Percentiles rank a stretch among this genome's conserved stretches.
Conservation (phyloP, 2,888 invertebrate species). For the Drosophila merina region DNA sequence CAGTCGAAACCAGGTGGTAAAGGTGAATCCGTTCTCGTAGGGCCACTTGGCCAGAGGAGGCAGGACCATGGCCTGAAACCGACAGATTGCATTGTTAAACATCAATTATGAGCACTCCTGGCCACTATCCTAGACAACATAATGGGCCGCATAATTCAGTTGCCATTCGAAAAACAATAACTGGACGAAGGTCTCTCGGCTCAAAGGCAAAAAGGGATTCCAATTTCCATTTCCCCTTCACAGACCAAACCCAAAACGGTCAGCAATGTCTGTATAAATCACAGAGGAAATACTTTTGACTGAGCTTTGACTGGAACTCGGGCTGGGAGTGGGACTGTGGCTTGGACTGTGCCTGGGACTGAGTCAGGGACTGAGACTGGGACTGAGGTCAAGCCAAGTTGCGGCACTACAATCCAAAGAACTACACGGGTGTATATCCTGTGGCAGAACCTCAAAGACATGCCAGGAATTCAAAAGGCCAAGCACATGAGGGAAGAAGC, state of each 20-base stretch:
- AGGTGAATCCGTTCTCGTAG: slow-evolving; percentile 99
- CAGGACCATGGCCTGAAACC: slow-evolving; percentile 94
- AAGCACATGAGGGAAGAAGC: slow-evolving; percentile 22
- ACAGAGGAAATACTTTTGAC: slow-evolving; percentile 50
- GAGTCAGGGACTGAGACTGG: not conserved
- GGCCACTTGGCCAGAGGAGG: slow-evolving; percentile 99
- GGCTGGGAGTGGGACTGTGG: not conserved
- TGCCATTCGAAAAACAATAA: slow-evolving; percentile 14
- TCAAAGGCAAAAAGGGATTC: not conserved
- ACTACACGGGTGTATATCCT: slow-evolving; percentile 31
- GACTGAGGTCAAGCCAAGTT: slow-evolving; percentile 10
- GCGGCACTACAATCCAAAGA: slow-evolving; percentile 34
- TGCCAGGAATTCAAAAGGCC: slow-evolving; percentile 28
- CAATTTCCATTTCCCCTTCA: slow-evolving; percentile 1
- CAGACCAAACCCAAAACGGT: not conserved
- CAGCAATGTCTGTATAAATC: slow-evolving; percentile 16
- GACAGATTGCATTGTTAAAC: slow-evolving; percentile 16
- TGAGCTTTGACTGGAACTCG: slow-evolving; percentile 18
- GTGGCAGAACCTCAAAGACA: slow-evolving; percentile 31
- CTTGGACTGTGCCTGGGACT: slow-evolving; percentile 17
- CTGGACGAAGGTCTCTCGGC: no score
- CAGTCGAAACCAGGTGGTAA: slow-evolving; percentile 99
- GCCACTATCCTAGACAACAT: slow-evolving; percentile 21
- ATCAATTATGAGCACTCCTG: slow-evolving; percentile 47
- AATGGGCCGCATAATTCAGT: slow-evolving; percentile 47